Evolutionary conservation across 1,140 invertebrate species (phyloP).

Genomic region (Pollicipes pollicipes): DNA sequence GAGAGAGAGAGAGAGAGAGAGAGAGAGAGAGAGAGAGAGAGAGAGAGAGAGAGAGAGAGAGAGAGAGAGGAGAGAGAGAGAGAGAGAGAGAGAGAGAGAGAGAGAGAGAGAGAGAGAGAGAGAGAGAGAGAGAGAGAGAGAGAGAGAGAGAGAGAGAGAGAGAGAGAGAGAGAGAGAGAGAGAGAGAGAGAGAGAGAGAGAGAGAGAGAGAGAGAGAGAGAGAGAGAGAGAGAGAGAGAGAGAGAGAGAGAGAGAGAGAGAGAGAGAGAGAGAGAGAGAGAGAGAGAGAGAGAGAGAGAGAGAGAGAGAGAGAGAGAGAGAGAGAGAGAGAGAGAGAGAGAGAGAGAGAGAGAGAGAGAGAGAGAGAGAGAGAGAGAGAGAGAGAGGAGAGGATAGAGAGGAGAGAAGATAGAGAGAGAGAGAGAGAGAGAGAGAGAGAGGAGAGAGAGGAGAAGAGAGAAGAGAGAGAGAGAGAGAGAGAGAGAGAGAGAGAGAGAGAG

Average conservation of each 20-base stretch:
- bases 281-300: background rate
- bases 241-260: background rate
- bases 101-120: background rate
- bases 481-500: conserved; percentile 7
- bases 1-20: no score
- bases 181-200: conserved; percentile 4
- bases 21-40: no score
- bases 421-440: background rate
- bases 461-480: background rate
- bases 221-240: background rate
- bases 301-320: conserved; percentile 5
- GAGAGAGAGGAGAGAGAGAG: background rate
- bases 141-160: conserved; percentile 4
- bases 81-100: background rate
- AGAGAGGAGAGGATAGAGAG: conserved; percentile 3
- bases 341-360: background rate
- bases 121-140: conserved; percentile 2
- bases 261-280: background rate
- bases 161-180: conserved; percentile 5
- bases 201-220: background rate
- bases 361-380: conserved; percentile 4
- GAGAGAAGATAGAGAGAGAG: no score
- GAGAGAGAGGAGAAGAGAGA: no score
- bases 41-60: background rate
- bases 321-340: conserved; percentile 7